A percentile compares a stretch with the other conserved stretches of the same genome.
These are phyloP conservation scores for Palythoa grandiflora DNA, from an alignment of 92 coral and sea anemone genomes.

Conservation along the genomic window DNA sequence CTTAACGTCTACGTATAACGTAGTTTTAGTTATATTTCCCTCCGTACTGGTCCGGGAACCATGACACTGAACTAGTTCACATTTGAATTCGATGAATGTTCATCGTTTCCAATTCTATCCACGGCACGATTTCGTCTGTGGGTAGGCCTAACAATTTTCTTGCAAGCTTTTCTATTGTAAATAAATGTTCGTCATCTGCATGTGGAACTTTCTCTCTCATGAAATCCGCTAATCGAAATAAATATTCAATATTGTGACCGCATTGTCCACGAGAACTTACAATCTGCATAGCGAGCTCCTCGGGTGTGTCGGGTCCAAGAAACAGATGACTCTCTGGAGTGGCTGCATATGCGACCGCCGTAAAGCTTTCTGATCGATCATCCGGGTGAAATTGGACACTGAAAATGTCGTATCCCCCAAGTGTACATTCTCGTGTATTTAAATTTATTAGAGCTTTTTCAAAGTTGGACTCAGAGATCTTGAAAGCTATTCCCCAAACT, in stretches of 20 bases:
- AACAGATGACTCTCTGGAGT: slow-evolving; percentile 75
- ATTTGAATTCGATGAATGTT: not conserved
- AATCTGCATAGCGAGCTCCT: slow-evolving; percentile 78
- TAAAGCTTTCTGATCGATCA: slow-evolving; percentile 52
- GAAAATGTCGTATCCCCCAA: slow-evolving; percentile 86
- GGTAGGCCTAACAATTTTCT: slow-evolving; percentile 72
- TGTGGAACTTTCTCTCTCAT: slow-evolving; percentile 83
- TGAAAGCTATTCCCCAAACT: slow-evolving; percentile 92
- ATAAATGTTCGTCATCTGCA: slow-evolving; percentile 75
- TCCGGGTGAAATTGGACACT: slow-evolving; percentile 67
- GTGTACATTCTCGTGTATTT: slow-evolving; percentile 75
- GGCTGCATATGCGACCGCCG: slow-evolving; percentile 77
- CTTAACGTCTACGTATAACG: not conserved
- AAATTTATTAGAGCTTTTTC: slow-evolving; percentile 73
- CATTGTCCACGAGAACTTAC: slow-evolving; percentile 75
- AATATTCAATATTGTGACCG: slow-evolving; percentile 90
- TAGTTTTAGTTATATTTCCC: not conserved
- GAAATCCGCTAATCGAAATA: slow-evolving; percentile 83
- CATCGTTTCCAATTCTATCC: slow-evolving; percentile 60
- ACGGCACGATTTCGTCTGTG: slow-evolving; percentile 55
- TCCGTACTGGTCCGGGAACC: not conserved
- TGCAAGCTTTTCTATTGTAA: slow-evolving; percentile 70
- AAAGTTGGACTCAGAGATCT: slow-evolving; percentile 61
- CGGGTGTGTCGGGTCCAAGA: slow-evolving; percentile 80
- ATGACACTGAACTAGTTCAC: not conserved